phyloP scores from a whole-genome alignment of 2,797 vertebrate species.

The Gorsachius magnificus region DNA sequence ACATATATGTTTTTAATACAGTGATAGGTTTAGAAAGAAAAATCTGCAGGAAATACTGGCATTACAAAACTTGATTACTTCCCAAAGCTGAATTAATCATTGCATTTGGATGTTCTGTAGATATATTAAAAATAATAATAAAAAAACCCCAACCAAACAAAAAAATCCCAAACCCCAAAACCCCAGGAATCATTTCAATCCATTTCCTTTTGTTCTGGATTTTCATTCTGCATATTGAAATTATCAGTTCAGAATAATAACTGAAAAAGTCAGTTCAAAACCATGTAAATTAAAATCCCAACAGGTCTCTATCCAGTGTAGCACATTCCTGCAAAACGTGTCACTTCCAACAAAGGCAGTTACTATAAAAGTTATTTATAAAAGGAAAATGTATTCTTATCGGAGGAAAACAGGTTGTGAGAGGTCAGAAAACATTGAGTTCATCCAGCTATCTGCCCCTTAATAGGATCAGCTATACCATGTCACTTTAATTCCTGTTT shows the following conservation, averaged over 20 bases:
- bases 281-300: background rate
- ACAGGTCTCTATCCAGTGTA: background rate
- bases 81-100: background rate
- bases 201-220: background rate
- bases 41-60: background rate
- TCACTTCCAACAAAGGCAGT: background rate
- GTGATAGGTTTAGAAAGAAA: background rate
- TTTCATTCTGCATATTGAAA: background rate
- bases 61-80: background rate
- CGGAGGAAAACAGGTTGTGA: background rate
- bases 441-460: background rate
- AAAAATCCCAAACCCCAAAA: accelerated
- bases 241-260: background rate
- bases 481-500: background rate
- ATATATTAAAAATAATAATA: background rate
- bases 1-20: background rate
- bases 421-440: background rate
- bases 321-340: background rate
- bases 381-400: background rate
- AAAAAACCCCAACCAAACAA: no score
- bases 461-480: background rate
- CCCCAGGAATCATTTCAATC: background rate
- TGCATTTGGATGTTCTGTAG: background rate
- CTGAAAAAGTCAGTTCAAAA: background rate
- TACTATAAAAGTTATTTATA: background rate